Evolutionary conservation across 2,888 invertebrate genomes (phyloP), one percentile per base, ranked within the genome.

Genomic region (Epsilonema sp.): DNA sequence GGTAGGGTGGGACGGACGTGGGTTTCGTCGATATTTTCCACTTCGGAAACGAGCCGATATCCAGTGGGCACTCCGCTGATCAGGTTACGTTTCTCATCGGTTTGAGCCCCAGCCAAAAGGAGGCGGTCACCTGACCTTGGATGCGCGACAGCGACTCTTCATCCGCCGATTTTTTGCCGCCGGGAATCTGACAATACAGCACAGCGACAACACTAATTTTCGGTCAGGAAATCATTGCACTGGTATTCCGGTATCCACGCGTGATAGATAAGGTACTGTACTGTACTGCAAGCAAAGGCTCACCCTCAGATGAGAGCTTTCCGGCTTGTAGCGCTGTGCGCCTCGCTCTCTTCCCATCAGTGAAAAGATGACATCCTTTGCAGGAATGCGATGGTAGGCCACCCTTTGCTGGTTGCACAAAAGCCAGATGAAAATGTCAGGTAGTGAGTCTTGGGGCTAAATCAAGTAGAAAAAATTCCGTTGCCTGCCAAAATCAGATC

Each of bases 381-480:
- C 79, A 1, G 76, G 72, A 45, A 86, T 75, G 46, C 86, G 72
- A 55, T 82, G 79, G 65, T 86, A 87, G 0, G 86, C 86, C 46
- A 83, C 74, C 24, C 86, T 74, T 62, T 82, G 82, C 0, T 80
- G 81, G 46, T 80, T 81, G 60, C 80, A 79, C 47, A 86, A 76
- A 64, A 85, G 73, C 86, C 86, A 87, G 23, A 87, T 70, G 58
- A 86, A 85, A 23, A 86, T 73, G 62, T 87, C 86, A 1, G 45
- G 45, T n/a, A 45, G 20, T 2, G n/a, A 3, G 3, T 38, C 38
- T 23, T 45, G 45, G 5, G 25, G 20, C 45, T 45, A 31, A 31
- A 31, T n/a, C n/a, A n/a, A n/a, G n/a, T n/a, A n/a, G n/a, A n/a
- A n/a, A n/a, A n/a, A n/a, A n/a, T n/a, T n/a, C n/a, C n/a, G n/a